A percentile compares a stretch with the other conserved stretches of the same genome.
Evolutionary conservation across 2,113 vertebrate species (phyloP).

Genomic region (Ictalurus furcatus): DNA sequence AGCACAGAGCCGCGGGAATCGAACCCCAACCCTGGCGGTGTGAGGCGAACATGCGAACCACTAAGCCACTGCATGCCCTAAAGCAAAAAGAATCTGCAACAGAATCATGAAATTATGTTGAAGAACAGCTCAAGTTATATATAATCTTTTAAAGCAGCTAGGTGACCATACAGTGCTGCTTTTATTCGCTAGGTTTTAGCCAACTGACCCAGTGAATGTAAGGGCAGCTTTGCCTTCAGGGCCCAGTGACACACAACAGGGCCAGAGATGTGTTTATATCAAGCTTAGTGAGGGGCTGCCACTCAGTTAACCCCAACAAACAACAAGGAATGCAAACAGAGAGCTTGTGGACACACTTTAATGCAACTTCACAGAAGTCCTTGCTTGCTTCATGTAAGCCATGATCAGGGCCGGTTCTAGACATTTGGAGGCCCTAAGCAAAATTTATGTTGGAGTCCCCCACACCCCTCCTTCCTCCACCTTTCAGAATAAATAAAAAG

Average conservation of each 20-base stretch:
- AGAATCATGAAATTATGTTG: not conserved
- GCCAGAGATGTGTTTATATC: conserved; percentile 62
- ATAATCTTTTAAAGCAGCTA: not conserved
- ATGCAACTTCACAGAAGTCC: not conserved
- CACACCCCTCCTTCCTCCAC: too few species aligned
- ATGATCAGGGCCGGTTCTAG: not conserved
- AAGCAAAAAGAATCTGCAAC: not conserved
- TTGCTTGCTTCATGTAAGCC: not conserved
- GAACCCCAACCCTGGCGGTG: too few species aligned
- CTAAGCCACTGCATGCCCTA: too few species aligned
- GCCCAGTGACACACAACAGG: conserved; percentile 52
- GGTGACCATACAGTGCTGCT: conserved; percentile 15
- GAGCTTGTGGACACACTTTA: conserved; percentile 64
- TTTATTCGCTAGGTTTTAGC: conserved; percentile 51
- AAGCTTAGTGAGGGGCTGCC: conserved; percentile 44
- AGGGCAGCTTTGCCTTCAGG: conserved; percentile 63
- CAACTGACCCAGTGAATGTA: conserved; percentile 61
- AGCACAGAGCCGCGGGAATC: too few species aligned
- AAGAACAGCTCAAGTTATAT: not conserved
- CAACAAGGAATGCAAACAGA: conserved; percentile 54
- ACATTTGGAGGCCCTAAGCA: too few species aligned
- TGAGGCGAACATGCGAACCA: too few species aligned
- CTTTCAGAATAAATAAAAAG: too few species aligned
- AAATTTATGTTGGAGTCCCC: too few species aligned
- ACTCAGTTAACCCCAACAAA: conserved; percentile 51